Conservation (phyloP, 1,140 invertebrate genomes). For the Danaus melanippus region DNA sequence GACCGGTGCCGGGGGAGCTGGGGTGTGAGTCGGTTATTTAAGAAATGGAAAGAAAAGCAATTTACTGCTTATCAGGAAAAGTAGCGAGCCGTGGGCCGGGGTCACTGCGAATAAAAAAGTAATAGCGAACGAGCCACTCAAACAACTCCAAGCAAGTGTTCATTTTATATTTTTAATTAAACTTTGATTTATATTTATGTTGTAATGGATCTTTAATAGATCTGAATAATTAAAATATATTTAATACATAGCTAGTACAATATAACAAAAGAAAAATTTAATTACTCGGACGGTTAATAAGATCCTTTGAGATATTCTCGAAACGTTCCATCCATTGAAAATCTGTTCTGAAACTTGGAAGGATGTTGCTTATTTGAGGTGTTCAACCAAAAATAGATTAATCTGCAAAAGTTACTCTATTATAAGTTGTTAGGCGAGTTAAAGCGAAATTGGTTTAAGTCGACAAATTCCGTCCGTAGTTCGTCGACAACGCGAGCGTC, state of each 20-base stretch:
- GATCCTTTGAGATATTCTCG: too few species aligned
- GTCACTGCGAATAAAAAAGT: conserved; percentile 44
- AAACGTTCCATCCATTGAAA: neutral
- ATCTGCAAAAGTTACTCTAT: conserved; percentile 63
- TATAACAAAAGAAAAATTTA: too few species aligned
- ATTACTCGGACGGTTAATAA: too few species aligned
- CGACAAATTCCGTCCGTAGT: conserved; percentile 62
- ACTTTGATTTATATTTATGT: conserved; percentile 6
- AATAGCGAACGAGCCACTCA: conserved; percentile 31
- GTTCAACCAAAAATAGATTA: conserved; percentile 55
- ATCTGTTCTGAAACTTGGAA: conserved; percentile 4
- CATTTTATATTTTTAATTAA: conserved; percentile 12
- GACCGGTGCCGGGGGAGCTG: conserved; percentile 16
- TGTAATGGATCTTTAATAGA: too few species aligned
- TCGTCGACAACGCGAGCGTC: conserved; percentile 40
- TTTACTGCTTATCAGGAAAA: conserved; percentile 59
- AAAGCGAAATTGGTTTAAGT: conserved; percentile 63
- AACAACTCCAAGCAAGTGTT: conserved; percentile 19
- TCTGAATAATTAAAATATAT: too few species aligned
- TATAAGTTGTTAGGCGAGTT: conserved; percentile 64
- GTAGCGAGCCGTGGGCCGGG: conserved; percentile 30
- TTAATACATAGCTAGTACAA: too few species aligned
- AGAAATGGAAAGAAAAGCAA: conserved; percentile 63
- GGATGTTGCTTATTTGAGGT: conserved; percentile 34
- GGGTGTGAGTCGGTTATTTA: conserved; percentile 46